Conservation (phyloP, 2,797 vertebrate species). For the Rhinella marina region DNA sequence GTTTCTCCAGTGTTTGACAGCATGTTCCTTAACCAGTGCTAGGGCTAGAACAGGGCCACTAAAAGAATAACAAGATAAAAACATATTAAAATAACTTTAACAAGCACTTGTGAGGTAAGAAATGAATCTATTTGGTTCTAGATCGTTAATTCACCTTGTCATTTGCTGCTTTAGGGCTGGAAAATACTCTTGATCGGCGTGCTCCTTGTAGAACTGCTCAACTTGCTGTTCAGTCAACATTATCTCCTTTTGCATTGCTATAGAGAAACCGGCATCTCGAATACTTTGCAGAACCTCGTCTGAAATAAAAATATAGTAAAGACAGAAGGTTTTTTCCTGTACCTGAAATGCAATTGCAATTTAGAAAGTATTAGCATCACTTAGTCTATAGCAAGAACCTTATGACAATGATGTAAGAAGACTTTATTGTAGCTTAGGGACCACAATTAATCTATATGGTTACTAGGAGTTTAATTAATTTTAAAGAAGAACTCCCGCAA, state of each 20-base stretch:
- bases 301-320: conserved; percentile 57
- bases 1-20: conserved; percentile 77
- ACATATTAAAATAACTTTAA: neutral
- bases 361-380: neutral
- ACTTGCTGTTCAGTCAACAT: conserved; percentile 74
- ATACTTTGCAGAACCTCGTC: conserved; percentile 75
- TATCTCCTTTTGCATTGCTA: conserved; percentile 77
- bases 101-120: neutral
- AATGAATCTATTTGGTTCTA: neutral
- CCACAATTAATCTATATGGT: neutral
- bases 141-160: conserved; percentile 69
- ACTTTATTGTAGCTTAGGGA: neutral
- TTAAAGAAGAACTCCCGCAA: too few relatives aligned
- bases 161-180: conserved; percentile 72
- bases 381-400: neutral
- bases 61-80: neutral
- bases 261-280: conserved; percentile 74
- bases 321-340: neutral
- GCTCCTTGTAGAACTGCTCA: conserved; percentile 76
- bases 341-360: neutral
- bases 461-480: neutral
- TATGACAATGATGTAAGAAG: neutral
- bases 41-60: conserved; percentile 80
- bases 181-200: conserved; percentile 74
- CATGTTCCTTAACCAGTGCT: conserved; percentile 72